A percentile compares a stretch with the other conserved stretches of the same genome.
phyloP scores from a whole-genome alignment of 2,797 vertebrate species.

The Microhierax caerulescens region DNA sequence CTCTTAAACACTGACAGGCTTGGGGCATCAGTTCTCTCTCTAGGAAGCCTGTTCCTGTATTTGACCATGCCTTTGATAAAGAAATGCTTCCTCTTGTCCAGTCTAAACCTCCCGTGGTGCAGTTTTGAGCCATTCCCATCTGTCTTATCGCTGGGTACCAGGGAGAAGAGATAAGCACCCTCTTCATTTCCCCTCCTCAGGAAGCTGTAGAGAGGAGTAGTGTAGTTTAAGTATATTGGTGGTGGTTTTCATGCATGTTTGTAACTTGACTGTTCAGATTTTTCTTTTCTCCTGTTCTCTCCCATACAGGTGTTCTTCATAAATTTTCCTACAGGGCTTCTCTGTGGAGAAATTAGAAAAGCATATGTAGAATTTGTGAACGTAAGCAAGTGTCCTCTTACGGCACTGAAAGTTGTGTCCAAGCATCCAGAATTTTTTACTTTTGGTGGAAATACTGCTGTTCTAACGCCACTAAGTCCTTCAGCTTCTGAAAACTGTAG shows the following conservation, averaged over 20 bases:
- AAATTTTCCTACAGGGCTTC: slow-evolving; percentile 94
- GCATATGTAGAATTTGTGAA: slow-evolving; percentile 96
- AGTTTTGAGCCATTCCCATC: not conserved
- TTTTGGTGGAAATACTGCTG: slow-evolving; percentile 85
- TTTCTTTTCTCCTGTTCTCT: slow-evolving; percentile 36
- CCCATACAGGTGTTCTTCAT: slow-evolving; percentile 92
- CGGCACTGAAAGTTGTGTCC: slow-evolving; percentile 88
- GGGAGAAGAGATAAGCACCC: not conserved
- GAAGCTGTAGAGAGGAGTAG: not conserved
- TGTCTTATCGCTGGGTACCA: not conserved
- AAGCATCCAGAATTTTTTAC: slow-evolving; percentile 95
- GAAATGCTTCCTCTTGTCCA: not conserved
- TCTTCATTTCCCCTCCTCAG: not conserved
- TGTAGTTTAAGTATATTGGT: not conserved
- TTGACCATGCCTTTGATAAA: not conserved
- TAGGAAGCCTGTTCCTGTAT: not conserved
- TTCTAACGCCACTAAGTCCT: slow-evolving; percentile 85
- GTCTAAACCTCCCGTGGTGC: not conserved
- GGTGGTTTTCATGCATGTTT: not conserved
- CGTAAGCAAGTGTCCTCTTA: slow-evolving; percentile 88
- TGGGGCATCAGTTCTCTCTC: rapidly evolving
- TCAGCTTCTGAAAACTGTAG: slow-evolving; percentile 90
- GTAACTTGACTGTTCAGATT: not conserved
- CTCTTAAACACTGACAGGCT: not conserved
- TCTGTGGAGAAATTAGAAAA: slow-evolving; percentile 95